These are phyloP conservation scores for Balanococcus diminutus DNA, from an alignment of 2,888 invertebrate genomes.

Conservation along the genomic window DNA sequence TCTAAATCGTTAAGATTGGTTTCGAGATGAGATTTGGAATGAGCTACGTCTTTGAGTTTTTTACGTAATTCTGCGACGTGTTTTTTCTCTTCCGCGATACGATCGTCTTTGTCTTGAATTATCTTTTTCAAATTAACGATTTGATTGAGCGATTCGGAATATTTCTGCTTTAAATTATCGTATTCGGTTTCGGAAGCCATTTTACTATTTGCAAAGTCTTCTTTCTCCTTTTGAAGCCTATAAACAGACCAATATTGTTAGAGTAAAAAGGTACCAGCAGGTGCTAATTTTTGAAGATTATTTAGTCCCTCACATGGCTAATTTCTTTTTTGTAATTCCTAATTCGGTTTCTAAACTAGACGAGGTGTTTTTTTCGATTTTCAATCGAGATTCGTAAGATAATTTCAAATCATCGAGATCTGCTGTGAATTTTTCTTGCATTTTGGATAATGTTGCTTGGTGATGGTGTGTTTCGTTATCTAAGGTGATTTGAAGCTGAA, in stretches of 20 bases:
- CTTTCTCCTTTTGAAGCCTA: constrained; percentile 47
- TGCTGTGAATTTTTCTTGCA: background rate
- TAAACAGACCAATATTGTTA: background rate
- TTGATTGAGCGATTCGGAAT: constrained; percentile 9
- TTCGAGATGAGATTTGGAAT: background rate
- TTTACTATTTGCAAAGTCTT: constrained; percentile 45
- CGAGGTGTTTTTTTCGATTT: background rate
- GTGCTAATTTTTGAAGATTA: no score
- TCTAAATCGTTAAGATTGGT: constrained; percentile 15
- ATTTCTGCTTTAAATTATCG: constrained; percentile 45
- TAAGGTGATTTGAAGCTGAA: constrained; percentile 2
- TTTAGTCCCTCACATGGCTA: constrained; percentile 9
- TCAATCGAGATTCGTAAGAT: constrained; percentile 14
- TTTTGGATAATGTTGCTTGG: background rate
- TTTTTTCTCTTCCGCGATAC: constrained; percentile 50
- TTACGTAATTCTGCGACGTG: constrained; percentile 42
- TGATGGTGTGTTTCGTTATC: background rate
- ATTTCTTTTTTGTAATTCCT: constrained; percentile 45
- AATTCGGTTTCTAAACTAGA: constrained; percentile 29
- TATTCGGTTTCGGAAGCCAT: constrained; percentile 33
- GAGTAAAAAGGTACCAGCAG: no score
- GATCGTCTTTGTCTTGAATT: constrained; percentile 21
- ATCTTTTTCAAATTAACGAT: constrained; percentile 12
- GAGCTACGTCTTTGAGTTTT: constrained; percentile 21
- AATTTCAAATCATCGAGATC: background rate